These are phyloP conservation scores for Patella depressa DNA, from an alignment of 2,888 invertebrate genomes.

Conservation along the genomic window DNA sequence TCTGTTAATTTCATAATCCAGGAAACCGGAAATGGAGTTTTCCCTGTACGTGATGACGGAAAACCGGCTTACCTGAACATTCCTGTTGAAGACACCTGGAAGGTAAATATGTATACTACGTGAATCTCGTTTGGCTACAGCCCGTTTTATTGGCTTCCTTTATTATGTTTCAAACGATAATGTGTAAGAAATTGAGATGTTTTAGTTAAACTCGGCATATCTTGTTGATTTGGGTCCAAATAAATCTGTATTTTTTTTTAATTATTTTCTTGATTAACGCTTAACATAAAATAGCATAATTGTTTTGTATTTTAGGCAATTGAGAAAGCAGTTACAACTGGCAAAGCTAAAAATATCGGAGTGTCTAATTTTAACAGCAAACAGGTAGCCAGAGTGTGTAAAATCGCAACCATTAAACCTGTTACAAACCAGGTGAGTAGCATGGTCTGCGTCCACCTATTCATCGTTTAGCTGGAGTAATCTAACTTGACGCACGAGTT, in stretches of 20 bases:
- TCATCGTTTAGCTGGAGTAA: too few species aligned
- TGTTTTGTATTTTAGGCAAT: conserved; percentile 2
- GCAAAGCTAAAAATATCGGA: conserved; percentile 19
- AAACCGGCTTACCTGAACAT: conserved; percentile 9
- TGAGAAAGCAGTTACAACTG: conserved; percentile 20
- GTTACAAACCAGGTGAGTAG: conserved; percentile 23
- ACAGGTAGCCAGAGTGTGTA: conserved; percentile 22
- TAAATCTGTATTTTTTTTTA: too few species aligned
- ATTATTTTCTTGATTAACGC: too few species aligned
- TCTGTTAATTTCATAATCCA: background rate
- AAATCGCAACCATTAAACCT: conserved; percentile 14
- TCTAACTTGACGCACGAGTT: too few species aligned
- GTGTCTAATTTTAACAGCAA: conserved; percentile 27
- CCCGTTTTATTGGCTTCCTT: too few species aligned
- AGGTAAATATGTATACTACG: background rate
- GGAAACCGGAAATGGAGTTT: background rate
- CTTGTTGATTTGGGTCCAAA: too few species aligned
- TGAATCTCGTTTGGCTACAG: too few species aligned
- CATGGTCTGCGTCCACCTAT: too few species aligned
- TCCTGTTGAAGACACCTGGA: conserved; percentile 25
- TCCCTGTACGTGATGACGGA: conserved; percentile 13
- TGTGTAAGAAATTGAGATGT: too few species aligned
- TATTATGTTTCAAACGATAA: too few species aligned
- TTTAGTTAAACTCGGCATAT: too few species aligned
- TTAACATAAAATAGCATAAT: too few species aligned